A percentile compares a stretch with the other conserved stretches of the same genome.
phyloP scores from a whole-genome alignment of 2,888 invertebrate species.

The Rhagophthalmus giganteus region DNA sequence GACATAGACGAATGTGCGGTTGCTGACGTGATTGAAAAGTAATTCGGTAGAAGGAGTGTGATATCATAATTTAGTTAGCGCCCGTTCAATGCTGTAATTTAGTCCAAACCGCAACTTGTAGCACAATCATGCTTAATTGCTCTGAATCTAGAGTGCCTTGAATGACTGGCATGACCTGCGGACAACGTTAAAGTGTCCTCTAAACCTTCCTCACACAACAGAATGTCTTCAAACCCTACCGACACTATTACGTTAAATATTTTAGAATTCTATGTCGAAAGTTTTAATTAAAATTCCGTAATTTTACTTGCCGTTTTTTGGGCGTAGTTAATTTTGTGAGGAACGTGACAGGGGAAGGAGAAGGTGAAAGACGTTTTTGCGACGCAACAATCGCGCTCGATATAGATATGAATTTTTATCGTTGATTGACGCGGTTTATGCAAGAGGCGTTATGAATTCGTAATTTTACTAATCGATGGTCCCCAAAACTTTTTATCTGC shows the following conservation, averaged over 20 bases:
- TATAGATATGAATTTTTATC: too few relatives aligned
- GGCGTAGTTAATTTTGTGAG: too few relatives aligned
- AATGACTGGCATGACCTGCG: slow-evolving; percentile 23
- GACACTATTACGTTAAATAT: not conserved
- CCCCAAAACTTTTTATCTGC: too few relatives aligned
- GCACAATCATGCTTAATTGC: slow-evolving; percentile 34
- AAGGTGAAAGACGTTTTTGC: too few relatives aligned
- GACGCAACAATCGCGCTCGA: too few relatives aligned
- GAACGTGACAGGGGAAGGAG: too few relatives aligned
- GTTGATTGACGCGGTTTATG: too few relatives aligned
- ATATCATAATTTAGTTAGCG: slow-evolving; percentile 35
- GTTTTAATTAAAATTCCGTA: not conserved
- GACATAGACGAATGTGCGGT: slow-evolving; percentile 31
- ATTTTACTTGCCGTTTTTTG: too few relatives aligned
- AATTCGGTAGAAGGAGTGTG: slow-evolving; percentile 31
- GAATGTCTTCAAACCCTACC: not conserved
- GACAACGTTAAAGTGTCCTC: slow-evolving; percentile 22
- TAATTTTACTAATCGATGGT: too few relatives aligned
- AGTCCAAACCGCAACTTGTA: slow-evolving; percentile 33
- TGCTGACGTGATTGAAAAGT: slow-evolving; percentile 31
- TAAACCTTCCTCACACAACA: not conserved
- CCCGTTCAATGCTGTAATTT: slow-evolving; percentile 33
- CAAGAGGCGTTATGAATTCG: too few relatives aligned
- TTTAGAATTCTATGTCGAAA: not conserved
- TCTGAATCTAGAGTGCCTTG: slow-evolving; percentile 27